Conservation (phyloP, 2,888 invertebrate species). For the Agonopterix alstromeriana region DNA sequence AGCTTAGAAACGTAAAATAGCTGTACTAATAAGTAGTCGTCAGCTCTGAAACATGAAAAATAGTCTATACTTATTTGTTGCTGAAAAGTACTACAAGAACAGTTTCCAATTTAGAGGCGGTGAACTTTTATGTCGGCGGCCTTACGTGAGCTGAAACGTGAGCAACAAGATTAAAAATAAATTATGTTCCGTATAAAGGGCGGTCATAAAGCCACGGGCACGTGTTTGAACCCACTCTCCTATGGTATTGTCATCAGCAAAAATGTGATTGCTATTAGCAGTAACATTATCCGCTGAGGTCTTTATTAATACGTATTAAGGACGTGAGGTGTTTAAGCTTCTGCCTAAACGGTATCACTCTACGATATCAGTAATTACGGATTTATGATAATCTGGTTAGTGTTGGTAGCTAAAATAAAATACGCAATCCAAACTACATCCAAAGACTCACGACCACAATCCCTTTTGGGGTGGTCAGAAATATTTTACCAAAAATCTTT, state of each 20-base stretch:
- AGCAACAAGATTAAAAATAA: constrained; percentile 71
- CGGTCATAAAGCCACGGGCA: constrained; percentile 37
- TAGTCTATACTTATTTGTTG: constrained; percentile 7
- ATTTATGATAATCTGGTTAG: too few species aligned
- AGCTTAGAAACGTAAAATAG: not conserved
- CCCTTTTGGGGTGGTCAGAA: too few species aligned
- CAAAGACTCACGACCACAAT: too few species aligned
- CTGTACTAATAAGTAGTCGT: constrained; percentile 3
- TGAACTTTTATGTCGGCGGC: constrained; percentile 67
- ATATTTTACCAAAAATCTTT: too few species aligned
- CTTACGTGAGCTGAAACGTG: constrained; percentile 69
- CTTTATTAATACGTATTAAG: constrained; percentile 8
- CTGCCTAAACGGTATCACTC: too few species aligned
- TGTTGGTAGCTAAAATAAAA: too few species aligned
- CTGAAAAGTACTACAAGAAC: constrained; percentile 38
- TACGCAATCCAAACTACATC: too few species aligned
- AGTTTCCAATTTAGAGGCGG: constrained; percentile 62
- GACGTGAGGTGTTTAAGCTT: too few species aligned
- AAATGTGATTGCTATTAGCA: constrained; percentile 10
- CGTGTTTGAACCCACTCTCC: constrained; percentile 16
- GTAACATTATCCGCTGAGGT: constrained; percentile 10
- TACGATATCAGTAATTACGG: too few species aligned
- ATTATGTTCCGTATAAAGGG: constrained; percentile 54
- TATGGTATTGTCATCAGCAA: constrained; percentile 17
- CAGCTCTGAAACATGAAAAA: constrained; percentile 7